These are phyloP conservation scores for Protomyctophum bolini DNA, from an alignment of 2,113 vertebrate genomes.

Conservation along the genomic window DNA sequence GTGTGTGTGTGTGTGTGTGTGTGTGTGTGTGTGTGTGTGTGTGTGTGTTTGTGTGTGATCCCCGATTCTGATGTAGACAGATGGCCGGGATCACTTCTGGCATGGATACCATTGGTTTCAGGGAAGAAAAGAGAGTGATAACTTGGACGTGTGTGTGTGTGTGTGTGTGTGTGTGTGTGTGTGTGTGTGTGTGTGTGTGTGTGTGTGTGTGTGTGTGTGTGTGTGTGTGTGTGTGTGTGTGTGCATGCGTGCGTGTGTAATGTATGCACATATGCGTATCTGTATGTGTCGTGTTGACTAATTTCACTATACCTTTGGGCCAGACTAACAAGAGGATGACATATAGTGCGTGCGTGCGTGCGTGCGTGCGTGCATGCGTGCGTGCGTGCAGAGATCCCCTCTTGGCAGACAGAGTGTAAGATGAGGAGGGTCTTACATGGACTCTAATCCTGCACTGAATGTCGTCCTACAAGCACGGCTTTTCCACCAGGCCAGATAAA, in stretches of 20 bases:
- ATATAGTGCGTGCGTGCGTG: constrained; percentile 49
- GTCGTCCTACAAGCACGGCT: constrained; percentile 82
- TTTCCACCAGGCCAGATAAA: constrained; percentile 83
- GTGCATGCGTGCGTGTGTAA: not conserved
- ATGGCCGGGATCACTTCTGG: constrained; percentile 42
- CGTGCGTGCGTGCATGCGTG: constrained; percentile 55
- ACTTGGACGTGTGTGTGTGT: constrained; percentile 11
- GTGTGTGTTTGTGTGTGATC: constrained; percentile 5
- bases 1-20: constrained; percentile 1
- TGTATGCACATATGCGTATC: not conserved
- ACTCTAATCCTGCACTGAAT: constrained; percentile 87
- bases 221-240: not conserved
- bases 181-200: constrained; percentile 1
- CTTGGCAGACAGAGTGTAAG: constrained; percentile 83
- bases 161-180: constrained; percentile 6
- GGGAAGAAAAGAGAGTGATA: constrained; percentile 26
- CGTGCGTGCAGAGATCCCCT: constrained; percentile 65
- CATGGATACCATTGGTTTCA: constrained; percentile 31
- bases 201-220: not conserved
- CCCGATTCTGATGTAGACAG: constrained; percentile 36
- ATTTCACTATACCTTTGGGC: constrained; percentile 17
- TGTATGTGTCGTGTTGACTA: constrained; percentile 9
- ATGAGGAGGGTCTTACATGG: constrained; percentile 84
- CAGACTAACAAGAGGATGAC: constrained; percentile 17
- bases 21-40: constrained; percentile 1